phyloP scores from a whole-genome alignment of 2,797 vertebrate genomes.

The Telmatherina bonti region DNA sequence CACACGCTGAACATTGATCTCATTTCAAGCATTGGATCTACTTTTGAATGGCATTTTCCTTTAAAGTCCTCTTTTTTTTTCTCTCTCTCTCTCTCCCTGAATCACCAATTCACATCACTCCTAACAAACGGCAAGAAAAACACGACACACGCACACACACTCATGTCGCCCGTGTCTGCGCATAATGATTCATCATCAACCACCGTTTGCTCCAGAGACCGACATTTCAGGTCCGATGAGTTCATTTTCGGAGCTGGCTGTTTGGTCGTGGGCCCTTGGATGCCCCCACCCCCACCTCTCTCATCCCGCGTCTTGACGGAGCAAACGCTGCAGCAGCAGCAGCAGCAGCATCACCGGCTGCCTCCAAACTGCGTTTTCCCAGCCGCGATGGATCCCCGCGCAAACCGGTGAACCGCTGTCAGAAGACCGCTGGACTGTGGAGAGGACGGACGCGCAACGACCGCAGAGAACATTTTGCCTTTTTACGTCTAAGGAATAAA shows the following conservation, averaged over 20 bases:
- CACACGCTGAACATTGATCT: background rate
- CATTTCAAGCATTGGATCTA: background rate
- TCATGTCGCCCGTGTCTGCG: conserved; percentile 53
- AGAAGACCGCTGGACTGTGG: conserved; percentile 29
- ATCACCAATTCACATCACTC: conserved; percentile 53
- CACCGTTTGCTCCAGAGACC: conserved; percentile 71
- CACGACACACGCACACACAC: conserved; percentile 19
- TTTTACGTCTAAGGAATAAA: conserved; percentile 39
- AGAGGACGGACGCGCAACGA: conserved; percentile 36
- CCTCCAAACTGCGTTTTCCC: conserved; percentile 75
- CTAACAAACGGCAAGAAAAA: conserved; percentile 21
- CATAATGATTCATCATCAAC: conserved; percentile 75
- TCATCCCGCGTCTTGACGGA: conserved; percentile 78
- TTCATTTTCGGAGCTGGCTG: conserved; percentile 65
- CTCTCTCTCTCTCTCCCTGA: conserved; percentile 37
- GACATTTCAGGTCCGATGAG: conserved; percentile 66
- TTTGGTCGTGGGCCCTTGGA: conserved; percentile 73
- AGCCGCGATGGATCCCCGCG: conserved; percentile 63
- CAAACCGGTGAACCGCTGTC: conserved; percentile 57
- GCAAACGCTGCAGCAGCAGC: conserved; percentile 74
- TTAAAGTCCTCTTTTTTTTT: conserved; percentile 37
- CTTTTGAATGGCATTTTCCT: conserved; percentile 24
- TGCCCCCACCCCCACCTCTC: conserved; percentile 65
- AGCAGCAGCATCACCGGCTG: conserved; percentile 75
- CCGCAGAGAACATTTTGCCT: conserved; percentile 35